A percentile compares a stretch with the other conserved stretches of the same genome.
These are phyloP conservation scores for Chorisops tibialis DNA, from an alignment of 2,888 invertebrate species.

Conservation along the genomic window DNA sequence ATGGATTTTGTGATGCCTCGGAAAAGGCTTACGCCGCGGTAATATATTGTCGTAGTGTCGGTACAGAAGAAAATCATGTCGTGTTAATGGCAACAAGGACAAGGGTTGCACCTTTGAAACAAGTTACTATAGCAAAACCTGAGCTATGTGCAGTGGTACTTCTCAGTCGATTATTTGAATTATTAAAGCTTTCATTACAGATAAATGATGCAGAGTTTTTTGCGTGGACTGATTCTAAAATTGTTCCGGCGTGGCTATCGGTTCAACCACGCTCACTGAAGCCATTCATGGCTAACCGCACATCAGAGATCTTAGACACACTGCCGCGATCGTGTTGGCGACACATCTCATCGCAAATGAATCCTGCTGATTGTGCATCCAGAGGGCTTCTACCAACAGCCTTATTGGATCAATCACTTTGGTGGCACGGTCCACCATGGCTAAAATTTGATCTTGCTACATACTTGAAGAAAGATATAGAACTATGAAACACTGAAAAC, in stretches of 20 bases:
- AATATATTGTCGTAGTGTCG: slow-evolving; percentile 21
- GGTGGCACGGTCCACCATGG: slow-evolving; percentile 22
- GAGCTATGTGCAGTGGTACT: too few species aligned
- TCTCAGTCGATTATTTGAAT: slow-evolving; percentile 25
- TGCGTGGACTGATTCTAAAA: too few species aligned
- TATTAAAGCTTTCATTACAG: slow-evolving; percentile 17
- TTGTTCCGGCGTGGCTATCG: too few species aligned
- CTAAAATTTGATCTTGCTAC: slow-evolving; percentile 35
- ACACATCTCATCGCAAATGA: too few species aligned
- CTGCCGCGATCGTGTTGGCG: slow-evolving; percentile 23
- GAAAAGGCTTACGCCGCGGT: background rate
- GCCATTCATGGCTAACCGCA: too few species aligned
- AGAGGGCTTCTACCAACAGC: too few species aligned
- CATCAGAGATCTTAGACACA: slow-evolving; percentile 27
- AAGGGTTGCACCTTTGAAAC: slow-evolving; percentile 31
- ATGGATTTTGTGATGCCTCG: background rate
- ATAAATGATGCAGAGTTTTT: background rate
- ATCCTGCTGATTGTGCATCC: too few species aligned
- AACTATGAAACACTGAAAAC: background rate
- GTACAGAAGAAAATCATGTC: background rate
- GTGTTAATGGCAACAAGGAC: slow-evolving; percentile 30
- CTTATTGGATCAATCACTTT: background rate
- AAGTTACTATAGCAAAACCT: slow-evolving; percentile 30
- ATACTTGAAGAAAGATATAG: background rate
- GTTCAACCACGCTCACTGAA: too few species aligned